Base-by-base conservation (phyloP, 1,140 invertebrate species). In the Philaenus spumarius region DNA sequence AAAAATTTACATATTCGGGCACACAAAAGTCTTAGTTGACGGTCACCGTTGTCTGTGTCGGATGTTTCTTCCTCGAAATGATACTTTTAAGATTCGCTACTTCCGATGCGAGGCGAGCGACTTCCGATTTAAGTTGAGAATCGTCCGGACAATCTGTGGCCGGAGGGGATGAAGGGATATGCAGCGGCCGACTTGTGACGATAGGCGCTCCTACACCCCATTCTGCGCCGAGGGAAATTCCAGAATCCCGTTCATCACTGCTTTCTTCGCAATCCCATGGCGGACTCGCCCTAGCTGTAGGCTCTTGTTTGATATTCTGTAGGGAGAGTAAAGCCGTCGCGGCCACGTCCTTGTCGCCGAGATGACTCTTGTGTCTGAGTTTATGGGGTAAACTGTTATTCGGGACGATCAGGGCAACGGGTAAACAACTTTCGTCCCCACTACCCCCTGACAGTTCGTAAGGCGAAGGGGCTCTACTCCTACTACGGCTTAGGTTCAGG, bases 341-440 rank as follows among this genome's bases (percentile, higher is more conserved):
- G 1, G 88, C 87, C 1, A 88, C 86, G 67, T 92, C 90, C 66
- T 91, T 90, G 69, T 93, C 89, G 0, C 89, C 89, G 43, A 93
- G 77, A 65, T 91, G 86, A n/a, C 86, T 87, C 71, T 95, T 96
- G 78, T 96, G 92, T 62, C 93, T 82, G 52, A 95, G 76, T 72
- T 95, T 95, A 63, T 93, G 83, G 0, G 93, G 93, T 60, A 95
- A 71, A 62, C 82, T 83, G 65, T 84, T 84, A 68, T 84, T 80
- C 12, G 64, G 60, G n/a, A 63, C 46, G 62, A 68, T 59, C 70
- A 72, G 65, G 63, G 69, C 75, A 68, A 55, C 71, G 64, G 55
- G 73, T 60, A 75, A 73, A 76, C 72, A 56, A 78, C 78, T 64
- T 65, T 87, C 86, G 62, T 86, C 86, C 0, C 86, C 82, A 47